Evolutionary conservation across 2,888 invertebrate species (phyloP).

Genomic region (Pecten maximus): DNA sequence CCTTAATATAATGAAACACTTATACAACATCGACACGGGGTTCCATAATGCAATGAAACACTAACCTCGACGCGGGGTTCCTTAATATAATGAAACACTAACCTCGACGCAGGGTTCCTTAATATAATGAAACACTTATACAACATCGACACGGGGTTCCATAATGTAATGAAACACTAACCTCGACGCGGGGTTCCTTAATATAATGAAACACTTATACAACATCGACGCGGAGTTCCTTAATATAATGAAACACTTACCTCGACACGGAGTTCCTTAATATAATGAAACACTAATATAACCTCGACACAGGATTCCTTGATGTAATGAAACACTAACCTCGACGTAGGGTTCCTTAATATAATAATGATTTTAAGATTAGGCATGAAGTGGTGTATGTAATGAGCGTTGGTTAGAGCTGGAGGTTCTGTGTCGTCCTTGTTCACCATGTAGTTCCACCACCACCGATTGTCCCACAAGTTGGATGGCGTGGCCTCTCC

Average conservation of each 20-base stretch:
- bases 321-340: neutral
- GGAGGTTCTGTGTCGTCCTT: neutral
- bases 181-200: no score
- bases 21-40: neutral
- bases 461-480: neutral
- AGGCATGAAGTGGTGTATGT: neutral
- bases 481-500: neutral
- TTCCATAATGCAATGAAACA: neutral
- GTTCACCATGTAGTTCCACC: neutral
- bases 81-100: no score
- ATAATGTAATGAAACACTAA: no score
- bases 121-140: no score
- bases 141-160: no score
- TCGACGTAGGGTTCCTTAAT: neutral
- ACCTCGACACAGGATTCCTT: no score
- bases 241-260: no score
- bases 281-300: no score
- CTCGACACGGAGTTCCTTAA: no score
- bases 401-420: neutral
- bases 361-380: constrained; percentile 22
- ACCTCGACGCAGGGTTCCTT: neutral
- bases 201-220: no score
- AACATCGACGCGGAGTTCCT: no score
- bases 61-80: no score
- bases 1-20: neutral